A percentile compares a stretch with the other conserved stretches of the same genome.
phyloP scores from a whole-genome alignment of 2,888 invertebrate species.

The Junonia oenone region DNA sequence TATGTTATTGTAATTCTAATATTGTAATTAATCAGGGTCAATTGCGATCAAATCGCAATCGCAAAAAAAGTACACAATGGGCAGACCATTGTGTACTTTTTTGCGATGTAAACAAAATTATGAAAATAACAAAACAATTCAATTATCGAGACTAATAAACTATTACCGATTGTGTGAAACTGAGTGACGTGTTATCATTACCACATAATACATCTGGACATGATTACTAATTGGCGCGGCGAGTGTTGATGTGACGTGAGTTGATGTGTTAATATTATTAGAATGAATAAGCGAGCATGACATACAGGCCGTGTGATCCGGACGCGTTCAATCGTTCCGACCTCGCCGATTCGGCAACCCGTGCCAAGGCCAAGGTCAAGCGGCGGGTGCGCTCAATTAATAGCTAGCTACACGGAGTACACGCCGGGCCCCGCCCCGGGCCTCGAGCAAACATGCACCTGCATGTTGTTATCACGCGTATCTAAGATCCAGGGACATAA shows the following conservation, averaged over 20 bases:
- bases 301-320: constrained; percentile 66
- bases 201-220: constrained; percentile 1
- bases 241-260: constrained; percentile 19
- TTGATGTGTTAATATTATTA: constrained; percentile 22
- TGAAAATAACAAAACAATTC: background rate
- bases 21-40: background rate
- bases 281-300: constrained; percentile 30
- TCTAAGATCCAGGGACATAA: no score
- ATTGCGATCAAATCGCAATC: background rate
- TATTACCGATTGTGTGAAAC: background rate
- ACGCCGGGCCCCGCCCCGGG: constrained; percentile 37
- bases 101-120: background rate
- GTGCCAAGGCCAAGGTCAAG: constrained; percentile 74
- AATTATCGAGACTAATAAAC: no score
- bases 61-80: background rate
- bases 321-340: constrained; percentile 69
- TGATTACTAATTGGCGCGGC: constrained; percentile 12
- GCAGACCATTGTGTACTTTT: no score
- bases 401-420: constrained; percentile 42
- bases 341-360: constrained; percentile 73
- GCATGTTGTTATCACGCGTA: background rate
- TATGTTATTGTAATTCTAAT: background rate
- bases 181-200: background rate
- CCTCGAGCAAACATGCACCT: background rate
- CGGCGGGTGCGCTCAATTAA: constrained; percentile 64